Conservation (phyloP, 2,797 vertebrate genomes). For the Tachyglossus aculeatus region DNA sequence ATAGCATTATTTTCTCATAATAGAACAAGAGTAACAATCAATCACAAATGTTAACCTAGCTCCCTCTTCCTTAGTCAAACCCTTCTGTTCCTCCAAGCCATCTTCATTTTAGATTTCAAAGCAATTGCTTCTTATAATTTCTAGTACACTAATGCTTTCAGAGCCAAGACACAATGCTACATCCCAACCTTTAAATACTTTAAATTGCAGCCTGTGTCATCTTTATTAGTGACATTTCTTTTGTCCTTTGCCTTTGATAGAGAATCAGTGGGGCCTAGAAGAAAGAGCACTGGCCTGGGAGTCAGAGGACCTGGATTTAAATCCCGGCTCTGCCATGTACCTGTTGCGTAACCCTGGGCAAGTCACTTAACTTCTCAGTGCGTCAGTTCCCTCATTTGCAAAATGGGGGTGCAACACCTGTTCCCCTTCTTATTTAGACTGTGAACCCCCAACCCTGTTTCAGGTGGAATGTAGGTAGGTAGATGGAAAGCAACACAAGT, state of each 20-base stretch:
- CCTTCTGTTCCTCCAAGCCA: constrained; percentile 1
- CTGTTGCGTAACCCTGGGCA: no score
- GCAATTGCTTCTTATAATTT: no score
- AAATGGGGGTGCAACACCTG: no score
- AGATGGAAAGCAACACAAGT: background rate
- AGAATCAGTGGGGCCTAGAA: no score
- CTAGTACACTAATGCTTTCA: background rate
- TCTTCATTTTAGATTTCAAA: constrained; percentile 7
- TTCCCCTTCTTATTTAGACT: no score
- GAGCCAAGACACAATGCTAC: background rate
- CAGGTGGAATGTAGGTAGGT: no score
- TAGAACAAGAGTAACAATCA: background rate
- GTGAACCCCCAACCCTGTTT: rapidly evolving
- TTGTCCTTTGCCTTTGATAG: background rate
- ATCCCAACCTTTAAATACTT: constrained; percentile 9
- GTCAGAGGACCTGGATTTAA: no score
- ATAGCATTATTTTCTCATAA: background rate
- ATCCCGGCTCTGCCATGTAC: no score
- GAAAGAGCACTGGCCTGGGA: no score
- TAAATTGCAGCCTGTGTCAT: background rate
- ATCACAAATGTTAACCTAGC: constrained; percentile 6
- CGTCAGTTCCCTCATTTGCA: no score
- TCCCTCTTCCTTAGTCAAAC: constrained; percentile 3
- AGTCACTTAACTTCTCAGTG: no score
- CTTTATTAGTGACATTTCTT: background rate